Conservation (phyloP, 2,888 invertebrate genomes). For the Apoderus coryli region DNA sequence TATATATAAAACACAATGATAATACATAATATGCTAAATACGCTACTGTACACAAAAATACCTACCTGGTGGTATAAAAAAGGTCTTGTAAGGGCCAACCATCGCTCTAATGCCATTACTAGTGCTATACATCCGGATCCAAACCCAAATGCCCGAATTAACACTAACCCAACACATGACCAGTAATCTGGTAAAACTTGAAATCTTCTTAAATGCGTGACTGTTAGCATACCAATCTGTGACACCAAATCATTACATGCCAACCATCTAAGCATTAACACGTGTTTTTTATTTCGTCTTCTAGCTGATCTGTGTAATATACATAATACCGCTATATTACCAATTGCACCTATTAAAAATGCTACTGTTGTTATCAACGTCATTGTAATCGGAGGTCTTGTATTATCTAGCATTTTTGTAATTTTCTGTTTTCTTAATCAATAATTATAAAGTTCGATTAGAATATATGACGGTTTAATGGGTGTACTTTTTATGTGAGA, state of each 20-base stretch:
- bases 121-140: conserved; percentile 80
- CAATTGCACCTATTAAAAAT: conserved; percentile 53
- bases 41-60: too few species aligned
- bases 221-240: conserved; percentile 59
- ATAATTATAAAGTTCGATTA: too few species aligned
- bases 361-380: conserved; percentile 16
- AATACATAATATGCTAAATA: too few species aligned
- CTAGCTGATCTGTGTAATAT: conserved; percentile 57
- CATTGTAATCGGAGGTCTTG: too few species aligned
- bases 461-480: too few species aligned
- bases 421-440: too few species aligned
- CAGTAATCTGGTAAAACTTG: conserved; percentile 33
- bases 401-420: too few species aligned
- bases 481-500: too few species aligned
- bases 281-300: conserved; percentile 64
- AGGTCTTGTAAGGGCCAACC: conserved; percentile 72
- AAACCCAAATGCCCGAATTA: conserved; percentile 69
- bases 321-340: conserved; percentile 62
- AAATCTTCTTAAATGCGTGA: conserved; percentile 43
- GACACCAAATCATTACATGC: conserved; percentile 70
- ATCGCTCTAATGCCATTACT: conserved; percentile 78
- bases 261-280: conserved; percentile 63
- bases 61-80: conserved; percentile 78
- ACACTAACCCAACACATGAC: conserved; percentile 52
- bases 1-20: too few species aligned